Conservation (phyloP, 2,888 invertebrate species). For the Mycalesis mineus region DNA sequence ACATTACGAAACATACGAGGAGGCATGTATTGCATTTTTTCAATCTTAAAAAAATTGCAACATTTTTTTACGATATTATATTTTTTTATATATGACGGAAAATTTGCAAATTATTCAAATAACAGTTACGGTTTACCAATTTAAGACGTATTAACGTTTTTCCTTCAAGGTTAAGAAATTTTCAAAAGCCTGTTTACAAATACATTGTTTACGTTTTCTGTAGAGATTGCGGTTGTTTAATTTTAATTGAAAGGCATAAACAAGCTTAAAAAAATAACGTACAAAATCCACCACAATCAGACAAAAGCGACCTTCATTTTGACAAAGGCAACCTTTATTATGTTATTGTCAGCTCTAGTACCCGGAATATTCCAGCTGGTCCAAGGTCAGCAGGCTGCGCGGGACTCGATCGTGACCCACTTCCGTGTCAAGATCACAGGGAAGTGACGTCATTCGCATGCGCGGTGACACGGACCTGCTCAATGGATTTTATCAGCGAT, state of each 20-base stretch:
- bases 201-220: background rate
- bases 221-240: background rate
- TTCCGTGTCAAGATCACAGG: constrained; percentile 60
- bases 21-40: too few relatives aligned
- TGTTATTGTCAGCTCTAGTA: background rate
- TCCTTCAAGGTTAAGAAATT: background rate
- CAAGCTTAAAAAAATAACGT: background rate
- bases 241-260: background rate
- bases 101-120: too few relatives aligned
- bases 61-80: too few relatives aligned
- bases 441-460: constrained; percentile 41
- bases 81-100: too few relatives aligned
- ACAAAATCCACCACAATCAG: constrained; percentile 4
- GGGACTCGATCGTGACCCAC: constrained; percentile 57
- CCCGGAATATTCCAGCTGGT: constrained; percentile 11
- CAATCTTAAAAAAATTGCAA: too few relatives aligned
- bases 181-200: background rate
- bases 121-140: too few relatives aligned
- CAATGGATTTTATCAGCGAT: constrained; percentile 34
- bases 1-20: too few relatives aligned
- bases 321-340: constrained; percentile 10
- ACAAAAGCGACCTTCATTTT: constrained; percentile 10
- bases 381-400: constrained; percentile 55
- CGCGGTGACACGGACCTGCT: constrained; percentile 29
- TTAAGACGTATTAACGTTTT: too few relatives aligned